These are phyloP conservation scores for Ephydatia muelleri DNA, from an alignment of 37 sponge, comb jelly and placozoan genomes.

Conservation along the genomic window DNA sequence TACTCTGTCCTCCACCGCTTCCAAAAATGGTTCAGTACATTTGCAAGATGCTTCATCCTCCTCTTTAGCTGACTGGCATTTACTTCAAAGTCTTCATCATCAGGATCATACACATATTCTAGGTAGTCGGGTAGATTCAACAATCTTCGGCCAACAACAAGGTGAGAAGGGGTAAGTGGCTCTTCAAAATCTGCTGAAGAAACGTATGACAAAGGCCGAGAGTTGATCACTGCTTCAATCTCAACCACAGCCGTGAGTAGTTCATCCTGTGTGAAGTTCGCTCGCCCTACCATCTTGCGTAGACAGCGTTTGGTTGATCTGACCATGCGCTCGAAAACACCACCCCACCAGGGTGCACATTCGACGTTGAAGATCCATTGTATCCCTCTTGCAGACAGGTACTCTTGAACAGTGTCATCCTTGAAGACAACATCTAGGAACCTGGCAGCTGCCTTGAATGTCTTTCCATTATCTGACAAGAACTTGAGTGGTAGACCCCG, in stretches of 20 bases:
- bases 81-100: no score
- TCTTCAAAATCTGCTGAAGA: conserved; percentile 35
- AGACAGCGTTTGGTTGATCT: conserved; percentile 35
- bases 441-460: not conserved
- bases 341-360: conserved; percentile 37
- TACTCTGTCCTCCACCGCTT: not conserved
- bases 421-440: not conserved
- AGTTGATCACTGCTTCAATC: conserved; percentile 41
- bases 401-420: not conserved
- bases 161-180: conserved; percentile 43
- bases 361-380: conserved; percentile 36
- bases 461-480: no score
- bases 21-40: not conserved
- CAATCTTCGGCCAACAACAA: conserved; percentile 15
- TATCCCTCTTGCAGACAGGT: conserved; percentile 15
- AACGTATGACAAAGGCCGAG: conserved; percentile 37
- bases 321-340: no score
- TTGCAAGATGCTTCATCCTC: conserved; percentile 11
- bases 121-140: conserved; percentile 17
- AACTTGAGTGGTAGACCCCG: not conserved
- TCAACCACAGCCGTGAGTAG: conserved; percentile 22
- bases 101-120: no score
- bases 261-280: conserved; percentile 40
- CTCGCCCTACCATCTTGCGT: no score
- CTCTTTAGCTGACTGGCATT: not conserved